These are phyloP conservation scores for Blennius ocellaris DNA, from an alignment of 2,113 vertebrate species.

Conservation along the genomic window DNA sequence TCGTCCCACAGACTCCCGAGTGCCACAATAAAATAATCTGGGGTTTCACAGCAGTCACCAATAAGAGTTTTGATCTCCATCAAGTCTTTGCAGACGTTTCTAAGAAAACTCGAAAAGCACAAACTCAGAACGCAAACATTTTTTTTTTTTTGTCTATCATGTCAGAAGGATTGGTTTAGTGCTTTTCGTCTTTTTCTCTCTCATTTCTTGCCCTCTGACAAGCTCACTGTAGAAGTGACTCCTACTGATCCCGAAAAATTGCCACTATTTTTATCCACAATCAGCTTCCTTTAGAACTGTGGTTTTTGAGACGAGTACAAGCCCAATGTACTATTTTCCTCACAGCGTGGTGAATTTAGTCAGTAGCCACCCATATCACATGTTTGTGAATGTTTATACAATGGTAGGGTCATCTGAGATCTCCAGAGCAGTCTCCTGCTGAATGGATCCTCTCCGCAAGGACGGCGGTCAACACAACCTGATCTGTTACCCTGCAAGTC, in stretches of 20 bases:
- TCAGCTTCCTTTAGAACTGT: too few relatives aligned
- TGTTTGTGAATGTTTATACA: too few relatives aligned
- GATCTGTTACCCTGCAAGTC: neutral
- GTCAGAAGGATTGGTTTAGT: neutral
- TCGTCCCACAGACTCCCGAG: neutral
- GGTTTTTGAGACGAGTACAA: too few relatives aligned
- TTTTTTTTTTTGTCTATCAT: neutral
- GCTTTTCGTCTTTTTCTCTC: neutral
- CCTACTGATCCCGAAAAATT: neutral
- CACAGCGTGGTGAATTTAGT: too few relatives aligned
- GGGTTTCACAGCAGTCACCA: neutral
- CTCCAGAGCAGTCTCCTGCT: too few relatives aligned
- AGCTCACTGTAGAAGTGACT: neutral
- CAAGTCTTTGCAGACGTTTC: neutral
- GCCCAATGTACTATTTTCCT: too few relatives aligned
- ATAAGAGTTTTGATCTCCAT: neutral
- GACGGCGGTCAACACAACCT: too few relatives aligned
- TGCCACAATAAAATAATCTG: neutral
- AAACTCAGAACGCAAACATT: neutral
- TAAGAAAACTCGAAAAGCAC: neutral
- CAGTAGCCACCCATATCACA: too few relatives aligned
- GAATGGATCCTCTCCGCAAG: too few relatives aligned
- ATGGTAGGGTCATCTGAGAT: too few relatives aligned
- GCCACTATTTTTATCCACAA: too few relatives aligned
- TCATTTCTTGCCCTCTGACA: neutral